These are phyloP conservation scores for Oenanthe oenanthe DNA, from an alignment of 2,113 vertebrate species.

Conservation along the genomic window DNA sequence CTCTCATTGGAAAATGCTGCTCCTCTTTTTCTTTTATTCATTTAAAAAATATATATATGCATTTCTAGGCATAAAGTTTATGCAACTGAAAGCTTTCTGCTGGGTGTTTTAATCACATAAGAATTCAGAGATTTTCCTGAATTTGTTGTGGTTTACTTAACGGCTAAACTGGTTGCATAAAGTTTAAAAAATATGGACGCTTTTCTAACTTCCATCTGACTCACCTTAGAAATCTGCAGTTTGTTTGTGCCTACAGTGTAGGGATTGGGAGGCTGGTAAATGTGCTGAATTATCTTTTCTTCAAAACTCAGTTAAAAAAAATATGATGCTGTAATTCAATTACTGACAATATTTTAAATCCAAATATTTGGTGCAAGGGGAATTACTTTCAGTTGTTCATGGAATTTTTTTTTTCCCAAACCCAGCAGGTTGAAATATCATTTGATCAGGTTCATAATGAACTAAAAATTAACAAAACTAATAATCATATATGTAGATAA, in stretches of 20 bases:
- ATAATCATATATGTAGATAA: not conserved
- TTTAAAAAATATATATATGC: constrained; percentile 4
- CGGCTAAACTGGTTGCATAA: not conserved
- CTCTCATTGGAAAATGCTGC: not conserved
- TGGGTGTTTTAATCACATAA: not conserved
- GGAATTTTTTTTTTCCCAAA: not conserved
- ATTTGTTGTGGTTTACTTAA: not conserved
- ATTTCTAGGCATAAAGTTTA: constrained; percentile 10
- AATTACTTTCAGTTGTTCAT: not conserved
- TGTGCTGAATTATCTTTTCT: not conserved
- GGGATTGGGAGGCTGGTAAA: not conserved
- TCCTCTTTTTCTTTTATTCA: not conserved
- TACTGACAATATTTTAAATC: not conserved
- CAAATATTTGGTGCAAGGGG: not conserved
- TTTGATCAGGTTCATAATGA: not conserved
- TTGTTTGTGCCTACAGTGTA: not conserved
- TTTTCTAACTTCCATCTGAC: not conserved
- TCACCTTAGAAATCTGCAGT: not conserved
- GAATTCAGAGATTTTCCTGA: not conserved
- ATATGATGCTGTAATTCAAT: not conserved
- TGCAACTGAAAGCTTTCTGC: not conserved
- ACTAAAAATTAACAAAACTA: not conserved
- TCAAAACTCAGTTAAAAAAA: not conserved
- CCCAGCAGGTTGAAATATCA: not conserved
- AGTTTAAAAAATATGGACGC: not conserved